Evolutionary conservation across 2,888 invertebrate genomes (phyloP).

Genomic region (Uloborus plumipes): DNA sequence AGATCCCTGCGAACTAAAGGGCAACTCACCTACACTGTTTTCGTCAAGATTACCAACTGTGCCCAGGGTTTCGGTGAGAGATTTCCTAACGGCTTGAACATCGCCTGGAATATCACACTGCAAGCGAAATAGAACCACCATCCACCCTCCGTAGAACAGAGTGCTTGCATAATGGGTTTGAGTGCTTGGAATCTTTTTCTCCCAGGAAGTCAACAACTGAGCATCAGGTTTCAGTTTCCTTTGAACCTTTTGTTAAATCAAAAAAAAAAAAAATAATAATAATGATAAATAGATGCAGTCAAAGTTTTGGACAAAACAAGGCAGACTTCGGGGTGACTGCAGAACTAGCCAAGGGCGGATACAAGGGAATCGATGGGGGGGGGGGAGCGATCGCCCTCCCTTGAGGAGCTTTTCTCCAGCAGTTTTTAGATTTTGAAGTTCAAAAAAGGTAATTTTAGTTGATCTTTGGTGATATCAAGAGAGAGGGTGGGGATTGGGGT

Average conservation of each 20-base stretch:
- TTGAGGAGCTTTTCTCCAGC: too few relatives aligned
- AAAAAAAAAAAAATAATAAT: background rate
- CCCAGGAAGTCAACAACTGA: slow-evolving; percentile 15
- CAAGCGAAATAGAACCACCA: slow-evolving; percentile 35
- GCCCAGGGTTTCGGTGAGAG: slow-evolving; percentile 26
- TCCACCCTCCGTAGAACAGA: slow-evolving; percentile 48
- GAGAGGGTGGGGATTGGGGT: too few relatives aligned
- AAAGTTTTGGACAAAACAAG: background rate
- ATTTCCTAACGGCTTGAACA: slow-evolving; percentile 23
- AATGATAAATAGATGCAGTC: background rate
- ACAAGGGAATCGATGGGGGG: too few relatives aligned
- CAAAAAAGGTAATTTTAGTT: too few relatives aligned
- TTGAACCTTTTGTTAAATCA: background rate
- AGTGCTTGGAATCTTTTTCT: background rate
- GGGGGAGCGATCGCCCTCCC: too few relatives aligned
- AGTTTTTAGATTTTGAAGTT: too few relatives aligned
- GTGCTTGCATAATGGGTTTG: slow-evolving; percentile 44
- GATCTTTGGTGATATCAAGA: too few relatives aligned
- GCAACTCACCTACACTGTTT: slow-evolving; percentile 16
- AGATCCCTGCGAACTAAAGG: too few relatives aligned
- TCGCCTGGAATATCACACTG: slow-evolving; percentile 45
- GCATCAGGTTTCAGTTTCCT: slow-evolving; percentile 23
- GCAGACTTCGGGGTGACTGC: too few relatives aligned
- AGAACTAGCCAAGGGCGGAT: too few relatives aligned
- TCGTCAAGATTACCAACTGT: slow-evolving; percentile 3